Conservation (phyloP, 2,113 vertebrate genomes). For the Mesitornis unicolor region DNA sequence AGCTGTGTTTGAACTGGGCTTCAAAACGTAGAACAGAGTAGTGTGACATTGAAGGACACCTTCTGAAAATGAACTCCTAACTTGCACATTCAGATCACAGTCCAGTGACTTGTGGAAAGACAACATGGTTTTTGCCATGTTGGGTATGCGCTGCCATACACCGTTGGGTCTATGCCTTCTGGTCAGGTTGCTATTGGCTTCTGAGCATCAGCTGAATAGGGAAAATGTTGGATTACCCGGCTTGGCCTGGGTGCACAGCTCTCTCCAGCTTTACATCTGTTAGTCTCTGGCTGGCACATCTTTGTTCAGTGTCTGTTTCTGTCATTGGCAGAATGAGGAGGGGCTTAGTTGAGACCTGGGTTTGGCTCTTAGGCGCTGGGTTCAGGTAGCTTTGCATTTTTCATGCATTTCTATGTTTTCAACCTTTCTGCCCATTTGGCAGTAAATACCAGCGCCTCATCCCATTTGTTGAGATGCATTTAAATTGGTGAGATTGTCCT, state of each 20-base stretch:
- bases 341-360: neutral
- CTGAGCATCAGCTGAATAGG: neutral
- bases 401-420: neutral
- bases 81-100: neutral
- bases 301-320: neutral
- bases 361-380: neutral
- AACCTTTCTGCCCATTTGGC: neutral
- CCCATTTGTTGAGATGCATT: neutral
- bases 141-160: too few species aligned
- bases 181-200: neutral
- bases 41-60: neutral
- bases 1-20: neutral
- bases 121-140: accelerated
- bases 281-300: accelerated
- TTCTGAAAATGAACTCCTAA: neutral
- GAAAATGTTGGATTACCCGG: neutral
- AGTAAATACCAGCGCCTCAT: neutral
- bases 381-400: neutral
- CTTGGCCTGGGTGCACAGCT: neutral
- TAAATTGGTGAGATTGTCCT: neutral
- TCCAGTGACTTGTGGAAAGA: neutral
- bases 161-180: neutral
- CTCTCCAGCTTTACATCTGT: neutral
- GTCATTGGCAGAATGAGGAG: neutral
- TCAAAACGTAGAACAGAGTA: neutral